Evolutionary conservation across 1,140 invertebrate genomes (phyloP).

Genomic region (Aphelinus certus): DNA sequence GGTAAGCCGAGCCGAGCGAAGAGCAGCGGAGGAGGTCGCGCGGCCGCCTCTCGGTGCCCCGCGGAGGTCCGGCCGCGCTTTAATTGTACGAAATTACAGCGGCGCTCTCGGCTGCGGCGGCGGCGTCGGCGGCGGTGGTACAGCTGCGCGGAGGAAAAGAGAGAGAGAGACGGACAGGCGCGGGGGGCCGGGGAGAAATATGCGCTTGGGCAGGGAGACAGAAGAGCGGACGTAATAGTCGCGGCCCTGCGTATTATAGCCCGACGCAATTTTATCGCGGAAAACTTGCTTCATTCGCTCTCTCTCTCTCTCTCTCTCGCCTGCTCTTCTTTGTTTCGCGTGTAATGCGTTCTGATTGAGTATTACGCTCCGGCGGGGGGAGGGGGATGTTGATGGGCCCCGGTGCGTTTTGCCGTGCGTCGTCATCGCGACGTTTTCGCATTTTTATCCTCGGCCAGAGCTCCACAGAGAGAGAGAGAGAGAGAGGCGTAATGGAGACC

Average conservation of each 20-base stretch:
- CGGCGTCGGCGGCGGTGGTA: no score
- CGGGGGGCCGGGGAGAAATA: not conserved
- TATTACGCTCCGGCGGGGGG: constrained; percentile 16
- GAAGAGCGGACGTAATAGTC: constrained; percentile 37
- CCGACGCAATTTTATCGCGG: constrained; percentile 36
- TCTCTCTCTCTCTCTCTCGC: constrained; percentile 14
- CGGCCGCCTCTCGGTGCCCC: constrained; percentile 25
- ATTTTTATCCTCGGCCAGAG: constrained; percentile 14
- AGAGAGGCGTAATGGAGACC: no score
- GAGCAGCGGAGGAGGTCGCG: constrained; percentile 26
- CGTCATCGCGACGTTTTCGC: constrained; percentile 37
- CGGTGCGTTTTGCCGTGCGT: constrained; percentile 7
- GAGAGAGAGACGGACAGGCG: constrained; percentile 3
- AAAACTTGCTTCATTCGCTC: constrained; percentile 26
- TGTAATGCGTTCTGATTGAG: constrained; percentile 40
- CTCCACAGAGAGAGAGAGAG: no score
- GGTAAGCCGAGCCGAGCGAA: not conserved
- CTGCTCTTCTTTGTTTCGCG: constrained; percentile 35
- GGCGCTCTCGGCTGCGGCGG: constrained; percentile 1
- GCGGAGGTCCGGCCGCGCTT: constrained; percentile 34
- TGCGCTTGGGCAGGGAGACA: not conserved
- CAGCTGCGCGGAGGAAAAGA: not conserved
- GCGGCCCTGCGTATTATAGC: constrained; percentile 34
- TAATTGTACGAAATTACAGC: constrained; percentile 44
- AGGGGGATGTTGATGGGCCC: not conserved